phyloP scores from a whole-genome alignment of 2,888 invertebrate genomes.

The Melieria crassipennis region DNA sequence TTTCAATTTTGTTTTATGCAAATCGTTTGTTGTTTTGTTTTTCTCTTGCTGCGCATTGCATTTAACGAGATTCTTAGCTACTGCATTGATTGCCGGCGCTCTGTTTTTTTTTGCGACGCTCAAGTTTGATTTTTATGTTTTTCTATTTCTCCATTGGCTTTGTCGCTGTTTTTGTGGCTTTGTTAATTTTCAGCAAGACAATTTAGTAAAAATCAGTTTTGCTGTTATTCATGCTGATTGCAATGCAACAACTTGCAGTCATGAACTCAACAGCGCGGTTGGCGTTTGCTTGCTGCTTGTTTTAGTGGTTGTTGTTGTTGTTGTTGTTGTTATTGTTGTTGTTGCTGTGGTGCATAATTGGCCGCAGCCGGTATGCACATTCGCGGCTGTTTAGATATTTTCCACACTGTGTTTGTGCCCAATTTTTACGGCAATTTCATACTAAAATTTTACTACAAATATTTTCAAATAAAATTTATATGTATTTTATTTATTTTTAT shows the following conservation, averaged over 20 bases:
- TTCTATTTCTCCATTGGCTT: neutral
- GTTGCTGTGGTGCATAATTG: too few species aligned
- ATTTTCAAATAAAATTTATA: too few species aligned
- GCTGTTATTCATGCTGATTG: conserved; percentile 22
- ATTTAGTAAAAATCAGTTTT: conserved; percentile 29
- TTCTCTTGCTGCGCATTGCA: neutral
- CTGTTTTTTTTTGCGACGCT: too few species aligned
- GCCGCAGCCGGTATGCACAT: too few species aligned
- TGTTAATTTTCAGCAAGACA: conserved; percentile 29
- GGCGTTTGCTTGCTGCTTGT: neutral
- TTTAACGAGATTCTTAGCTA: neutral
- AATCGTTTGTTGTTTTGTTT: conserved; percentile 11
- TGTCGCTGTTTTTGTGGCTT: conserved; percentile 14
- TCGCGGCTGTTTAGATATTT: too few species aligned
- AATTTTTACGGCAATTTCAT: too few species aligned
- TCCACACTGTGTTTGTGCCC: too few species aligned
- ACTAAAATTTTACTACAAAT: too few species aligned
- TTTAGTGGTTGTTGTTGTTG: too few species aligned
- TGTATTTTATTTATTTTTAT: too few species aligned
- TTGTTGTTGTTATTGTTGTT: too few species aligned
- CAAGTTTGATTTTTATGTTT: conserved; percentile 6
- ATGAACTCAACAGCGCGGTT: conserved; percentile 18
- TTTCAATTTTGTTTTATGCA: conserved; percentile 38
- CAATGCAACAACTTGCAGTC: conserved; percentile 31
- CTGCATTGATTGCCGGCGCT: too few species aligned